A percentile compares a stretch with the other conserved stretches of the same genome.
Evolutionary conservation across 2,888 invertebrate genomes (phyloP).

Genomic region (Odontomyia ornata): DNA sequence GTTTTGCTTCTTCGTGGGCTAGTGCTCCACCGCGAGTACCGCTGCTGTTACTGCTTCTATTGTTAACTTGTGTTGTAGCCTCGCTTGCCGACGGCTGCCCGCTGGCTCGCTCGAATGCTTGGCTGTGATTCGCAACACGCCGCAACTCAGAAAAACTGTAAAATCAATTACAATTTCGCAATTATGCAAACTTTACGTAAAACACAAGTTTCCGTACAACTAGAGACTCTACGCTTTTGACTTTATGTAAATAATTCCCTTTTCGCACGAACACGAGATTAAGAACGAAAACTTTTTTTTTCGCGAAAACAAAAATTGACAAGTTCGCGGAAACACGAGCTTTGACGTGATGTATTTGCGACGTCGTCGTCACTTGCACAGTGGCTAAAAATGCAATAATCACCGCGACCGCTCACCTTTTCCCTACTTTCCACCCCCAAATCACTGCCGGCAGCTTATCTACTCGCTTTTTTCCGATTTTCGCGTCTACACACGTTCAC

Average conservation of each 20-base stretch:
- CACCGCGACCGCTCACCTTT: background rate
- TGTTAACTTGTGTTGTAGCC: background rate
- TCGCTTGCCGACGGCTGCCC: background rate
- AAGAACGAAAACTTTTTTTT: background rate
- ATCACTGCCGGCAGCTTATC: background rate
- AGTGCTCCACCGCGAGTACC: background rate
- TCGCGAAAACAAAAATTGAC: background rate
- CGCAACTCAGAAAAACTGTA: constrained; percentile 25
- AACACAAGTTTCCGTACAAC: background rate
- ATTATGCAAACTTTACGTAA: constrained; percentile 20
- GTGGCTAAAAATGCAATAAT: background rate
- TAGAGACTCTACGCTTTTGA: background rate
- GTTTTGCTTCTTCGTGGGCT: background rate
- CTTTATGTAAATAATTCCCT: background rate
- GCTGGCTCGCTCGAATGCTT: background rate
- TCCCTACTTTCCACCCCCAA: background rate
- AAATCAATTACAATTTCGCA: constrained; percentile 33
- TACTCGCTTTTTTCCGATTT: background rate
- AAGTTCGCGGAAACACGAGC: background rate
- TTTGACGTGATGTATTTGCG: background rate
- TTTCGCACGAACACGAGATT: background rate
- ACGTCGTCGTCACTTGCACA: background rate
- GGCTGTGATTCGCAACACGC: background rate
- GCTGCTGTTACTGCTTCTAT: background rate
- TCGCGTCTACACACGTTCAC: background rate